phyloP scores from a whole-genome alignment of 2,888 invertebrate species.

The Amphimallon solstitiale region DNA sequence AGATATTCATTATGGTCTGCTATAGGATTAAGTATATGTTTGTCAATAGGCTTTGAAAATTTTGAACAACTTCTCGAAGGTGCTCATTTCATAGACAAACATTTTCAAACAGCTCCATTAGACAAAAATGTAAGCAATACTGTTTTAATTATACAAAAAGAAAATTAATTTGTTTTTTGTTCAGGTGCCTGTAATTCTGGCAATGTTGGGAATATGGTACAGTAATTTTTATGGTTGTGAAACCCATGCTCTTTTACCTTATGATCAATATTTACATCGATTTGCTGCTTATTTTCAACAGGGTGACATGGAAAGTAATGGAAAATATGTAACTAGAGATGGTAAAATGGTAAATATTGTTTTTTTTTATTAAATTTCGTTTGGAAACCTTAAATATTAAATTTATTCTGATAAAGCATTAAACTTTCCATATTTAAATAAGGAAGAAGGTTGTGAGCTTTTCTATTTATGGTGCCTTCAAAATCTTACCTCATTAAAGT shows the following conservation, averaged over 20 bases:
- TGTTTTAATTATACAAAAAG: not conserved
- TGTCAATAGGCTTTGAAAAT: slow-evolving; percentile 94
- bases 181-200: slow-evolving; percentile 92
- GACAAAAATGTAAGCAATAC: slow-evolving; percentile 86
- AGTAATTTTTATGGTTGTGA: slow-evolving; percentile 94
- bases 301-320: slow-evolving; percentile 99
- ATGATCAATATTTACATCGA: slow-evolving; percentile 98
- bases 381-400: too few relatives aligned
- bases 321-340: slow-evolving; percentile 87
- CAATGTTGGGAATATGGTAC: slow-evolving; percentile 94
- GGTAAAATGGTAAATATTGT: slow-evolving; percentile 68
- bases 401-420: too few relatives aligned
- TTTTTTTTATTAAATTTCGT: too few relatives aligned
- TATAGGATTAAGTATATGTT: slow-evolving; percentile 95
- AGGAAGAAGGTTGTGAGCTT: too few relatives aligned
- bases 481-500: too few relatives aligned
- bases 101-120: slow-evolving; percentile 86
- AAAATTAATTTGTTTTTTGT: slow-evolving; percentile 45
- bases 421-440: too few relatives aligned
- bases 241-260: slow-evolving; percentile 95
- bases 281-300: slow-evolving; percentile 99
- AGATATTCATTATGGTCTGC: slow-evolving; percentile 98
- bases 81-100: slow-evolving; percentile 93
- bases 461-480: too few relatives aligned
- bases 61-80: slow-evolving; percentile 92